Percentiles rank a stretch among this genome's conserved stretches.
phyloP scores from a whole-genome alignment of 2,797 vertebrate genomes.

The Melanotaenia pygmaea region DNA sequence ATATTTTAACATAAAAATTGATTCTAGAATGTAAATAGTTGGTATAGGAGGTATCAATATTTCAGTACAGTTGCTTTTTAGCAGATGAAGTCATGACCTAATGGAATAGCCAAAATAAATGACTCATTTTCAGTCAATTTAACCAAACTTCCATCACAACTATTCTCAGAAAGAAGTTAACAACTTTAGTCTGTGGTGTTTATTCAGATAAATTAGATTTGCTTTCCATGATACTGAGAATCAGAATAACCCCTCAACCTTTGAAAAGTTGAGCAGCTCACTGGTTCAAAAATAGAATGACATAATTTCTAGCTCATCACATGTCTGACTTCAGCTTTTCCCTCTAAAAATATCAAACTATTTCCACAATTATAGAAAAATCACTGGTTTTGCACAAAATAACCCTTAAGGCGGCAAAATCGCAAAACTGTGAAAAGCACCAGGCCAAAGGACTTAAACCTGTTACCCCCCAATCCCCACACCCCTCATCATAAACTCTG shows the following conservation, averaged over 20 bases:
- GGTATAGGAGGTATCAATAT: no score
- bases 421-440: no score
- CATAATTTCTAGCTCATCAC: slow-evolving; percentile 12
- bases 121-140: background rate
- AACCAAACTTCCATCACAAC: background rate
- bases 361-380: background rate
- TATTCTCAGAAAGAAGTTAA: background rate
- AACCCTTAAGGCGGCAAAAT: no score
- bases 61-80: background rate
- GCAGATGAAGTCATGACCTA: background rate
- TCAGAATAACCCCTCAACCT: background rate
- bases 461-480: no score
- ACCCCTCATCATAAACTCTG: no score
- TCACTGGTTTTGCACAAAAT: background rate
- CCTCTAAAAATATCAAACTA: slow-evolving; percentile 8
- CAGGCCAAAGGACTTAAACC: no score
- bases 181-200: background rate
- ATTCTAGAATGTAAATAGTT: no score
- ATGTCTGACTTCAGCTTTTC: slow-evolving; percentile 37
- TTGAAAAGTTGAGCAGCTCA: background rate
- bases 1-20: no score
- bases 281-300: background rate
- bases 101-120: background rate
- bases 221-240: background rate
- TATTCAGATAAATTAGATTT: background rate